A percentile compares a stretch with the other conserved stretches of the same genome.
Evolutionary conservation across 2,113 vertebrate genomes (phyloP).

Genomic region (Laticauda colubrina): DNA sequence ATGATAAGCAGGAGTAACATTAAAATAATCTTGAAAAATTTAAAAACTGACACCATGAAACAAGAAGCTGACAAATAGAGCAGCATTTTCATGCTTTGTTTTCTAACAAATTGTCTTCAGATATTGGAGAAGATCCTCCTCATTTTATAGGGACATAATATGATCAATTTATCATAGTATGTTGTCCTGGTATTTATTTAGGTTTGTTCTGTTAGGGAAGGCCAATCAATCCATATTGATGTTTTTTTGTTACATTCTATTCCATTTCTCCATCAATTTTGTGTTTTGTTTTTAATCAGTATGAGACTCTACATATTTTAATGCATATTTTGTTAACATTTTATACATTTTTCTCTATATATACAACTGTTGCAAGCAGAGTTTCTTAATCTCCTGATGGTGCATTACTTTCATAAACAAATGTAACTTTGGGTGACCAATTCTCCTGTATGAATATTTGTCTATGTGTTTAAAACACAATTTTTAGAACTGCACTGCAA

Average conservation of each 20-base stretch:
- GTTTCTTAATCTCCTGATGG: neutral
- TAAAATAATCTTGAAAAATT: neutral
- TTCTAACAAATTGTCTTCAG: neutral
- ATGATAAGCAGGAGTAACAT: neutral
- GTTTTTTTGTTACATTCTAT: neutral
- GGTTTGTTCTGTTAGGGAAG: neutral
- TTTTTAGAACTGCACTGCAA: neutral
- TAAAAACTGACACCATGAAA: neutral
- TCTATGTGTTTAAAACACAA: neutral
- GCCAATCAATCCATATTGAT: neutral
- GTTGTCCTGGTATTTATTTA: neutral
- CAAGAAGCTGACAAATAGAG: neutral
- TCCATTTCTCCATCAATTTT: neutral
- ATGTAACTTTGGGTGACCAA: neutral
- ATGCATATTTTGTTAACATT: neutral
- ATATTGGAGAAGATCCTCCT: neutral
- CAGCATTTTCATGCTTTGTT: neutral
- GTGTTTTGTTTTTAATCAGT: neutral
- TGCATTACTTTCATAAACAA: neutral
- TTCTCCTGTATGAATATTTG: neutral
- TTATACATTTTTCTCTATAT: neutral
- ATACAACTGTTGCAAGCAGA: neutral
- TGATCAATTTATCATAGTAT: neutral
- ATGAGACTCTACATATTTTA: neutral
- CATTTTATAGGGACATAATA: neutral